Conservation (phyloP, 2,888 invertebrate genomes). For the Autographa gamma region DNA sequence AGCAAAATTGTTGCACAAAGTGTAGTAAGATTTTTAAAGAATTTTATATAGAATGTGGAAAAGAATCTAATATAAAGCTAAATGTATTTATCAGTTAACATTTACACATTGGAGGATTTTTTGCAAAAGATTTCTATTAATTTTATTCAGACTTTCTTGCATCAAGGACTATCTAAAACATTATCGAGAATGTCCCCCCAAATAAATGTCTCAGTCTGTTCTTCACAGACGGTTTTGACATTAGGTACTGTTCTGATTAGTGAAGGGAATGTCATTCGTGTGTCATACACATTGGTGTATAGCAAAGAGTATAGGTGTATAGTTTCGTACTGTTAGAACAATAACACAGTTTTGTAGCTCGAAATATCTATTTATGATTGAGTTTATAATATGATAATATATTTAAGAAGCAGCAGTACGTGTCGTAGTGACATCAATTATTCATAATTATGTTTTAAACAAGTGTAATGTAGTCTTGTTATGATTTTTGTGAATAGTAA, state of each 20-base stretch:
- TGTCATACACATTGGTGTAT: constrained; percentile 1
- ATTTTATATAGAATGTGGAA: neutral
- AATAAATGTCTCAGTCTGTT: neutral
- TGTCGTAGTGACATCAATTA: neutral
- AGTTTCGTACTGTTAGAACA: neutral
- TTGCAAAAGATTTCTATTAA: neutral
- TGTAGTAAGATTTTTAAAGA: too few species aligned
- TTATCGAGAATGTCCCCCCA: neutral
- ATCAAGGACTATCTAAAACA: neutral
- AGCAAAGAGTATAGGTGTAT: too few species aligned
- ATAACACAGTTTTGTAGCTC: neutral
- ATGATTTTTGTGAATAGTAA: constrained; percentile 16
- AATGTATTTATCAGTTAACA: neutral
- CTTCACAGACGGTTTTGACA: neutral
- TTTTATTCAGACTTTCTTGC: neutral
- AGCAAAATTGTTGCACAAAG: too few species aligned
- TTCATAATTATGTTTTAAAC: neutral
- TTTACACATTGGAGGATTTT: neutral
- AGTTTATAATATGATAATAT: neutral
- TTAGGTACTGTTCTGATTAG: neutral
- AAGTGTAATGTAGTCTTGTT: neutral
- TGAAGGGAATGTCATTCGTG: neutral
- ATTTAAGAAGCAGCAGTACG: neutral
- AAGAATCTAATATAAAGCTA: neutral
- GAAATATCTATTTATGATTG: neutral